A percentile compares a stretch with the other conserved stretches of the same genome.
Conservation (phyloP, 2,797 vertebrate species). For the Crocidura indochinensis region DNA sequence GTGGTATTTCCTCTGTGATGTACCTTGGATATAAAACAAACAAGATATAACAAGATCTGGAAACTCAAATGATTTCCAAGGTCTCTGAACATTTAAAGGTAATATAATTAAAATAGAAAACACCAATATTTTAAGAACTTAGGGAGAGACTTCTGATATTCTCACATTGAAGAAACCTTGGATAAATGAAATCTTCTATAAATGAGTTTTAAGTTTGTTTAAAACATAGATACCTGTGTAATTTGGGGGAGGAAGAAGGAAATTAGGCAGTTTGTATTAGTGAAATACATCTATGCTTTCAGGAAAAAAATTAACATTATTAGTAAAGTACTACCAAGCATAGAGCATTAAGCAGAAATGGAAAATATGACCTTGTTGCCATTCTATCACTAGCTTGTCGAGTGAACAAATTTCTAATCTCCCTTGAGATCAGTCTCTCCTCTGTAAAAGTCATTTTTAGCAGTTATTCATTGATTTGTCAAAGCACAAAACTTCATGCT, state of each 20-base stretch:
- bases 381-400: background rate
- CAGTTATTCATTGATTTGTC: background rate
- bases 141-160: background rate
- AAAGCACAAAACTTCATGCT: background rate
- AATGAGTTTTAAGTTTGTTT: background rate
- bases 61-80: background rate
- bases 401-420: background rate
- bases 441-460: slow-evolving; percentile 33
- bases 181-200: background rate
- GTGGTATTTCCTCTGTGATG: background rate
- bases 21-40: background rate
- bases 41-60: slow-evolving; percentile 11
- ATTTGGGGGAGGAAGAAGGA: background rate
- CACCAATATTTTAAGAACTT: background rate
- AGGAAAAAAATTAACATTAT: background rate
- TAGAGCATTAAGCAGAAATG: background rate
- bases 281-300: background rate
- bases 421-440: slow-evolving; percentile 8
- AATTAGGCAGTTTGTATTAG: background rate
- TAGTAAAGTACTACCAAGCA: background rate
- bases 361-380: background rate
- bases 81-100: slow-evolving; percentile 33
- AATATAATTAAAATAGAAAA: slow-evolving; percentile 32
- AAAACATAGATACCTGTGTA: background rate
- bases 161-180: background rate